Base-by-base conservation (phyloP, 2,888 invertebrate genomes). In the Clistopyga incitator region DNA sequence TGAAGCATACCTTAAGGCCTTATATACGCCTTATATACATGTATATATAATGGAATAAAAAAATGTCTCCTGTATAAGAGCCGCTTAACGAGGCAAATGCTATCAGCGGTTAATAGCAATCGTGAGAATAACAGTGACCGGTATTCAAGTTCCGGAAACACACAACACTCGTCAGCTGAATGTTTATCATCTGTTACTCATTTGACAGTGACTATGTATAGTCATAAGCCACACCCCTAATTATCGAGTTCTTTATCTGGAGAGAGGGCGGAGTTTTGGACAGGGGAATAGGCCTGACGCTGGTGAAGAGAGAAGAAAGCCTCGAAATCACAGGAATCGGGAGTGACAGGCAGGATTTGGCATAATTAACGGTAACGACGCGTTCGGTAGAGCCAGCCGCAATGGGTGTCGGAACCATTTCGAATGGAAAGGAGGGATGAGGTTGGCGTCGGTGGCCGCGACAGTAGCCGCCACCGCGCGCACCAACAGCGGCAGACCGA, bases 301-400 rank as follows among this genome's bases (percentile, higher is more conserved):
- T 25, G 13, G 11, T 13, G 42, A 52, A 70, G 76, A 76, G 76
- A 76, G 72, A 79, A 71, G 72, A 68, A 71, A 76, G 25, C 50
- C 52, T 59, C 50, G 20, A 47, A 83, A 79, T 83, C 79, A 83
- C 79, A 67, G 79, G 34, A 83, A 83, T 83, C 83, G 76, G 45
- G 83, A 76, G 79, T 83, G 83, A 79, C 83, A 83, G 76, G 50
- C 71, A 65, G 79, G 83, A 83, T 83, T 83, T 56, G 59, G 84
- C 71, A 85, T 88, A 88, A 88, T 88, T 84, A 85, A 88, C 87
- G 86, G 86, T 85, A 86, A 86, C 84, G 85, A 85, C 67, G 75
- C 65, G 75, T 65, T 71, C 52, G 79, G 81, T 52, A 75, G 18
- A 50, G 59, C 52, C 71, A 61, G 79, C 78, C 84, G 82, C 78